Conservation (phyloP, 2,797 vertebrate genomes). For the Chelonia mydas region DNA sequence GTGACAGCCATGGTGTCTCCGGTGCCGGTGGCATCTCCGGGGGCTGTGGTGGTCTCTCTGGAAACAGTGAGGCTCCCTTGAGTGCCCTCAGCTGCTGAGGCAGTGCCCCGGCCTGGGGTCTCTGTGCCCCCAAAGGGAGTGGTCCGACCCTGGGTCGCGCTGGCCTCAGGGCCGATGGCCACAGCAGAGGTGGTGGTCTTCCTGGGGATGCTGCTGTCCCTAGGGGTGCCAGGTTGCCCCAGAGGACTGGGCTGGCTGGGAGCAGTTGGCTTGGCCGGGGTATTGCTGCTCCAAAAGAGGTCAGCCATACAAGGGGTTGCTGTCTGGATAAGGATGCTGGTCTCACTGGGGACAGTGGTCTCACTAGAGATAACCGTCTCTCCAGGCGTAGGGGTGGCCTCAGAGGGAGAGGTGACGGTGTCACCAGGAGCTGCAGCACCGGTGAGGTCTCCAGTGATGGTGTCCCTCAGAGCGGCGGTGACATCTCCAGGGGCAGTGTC, state of each 20-base stretch:
- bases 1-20: not conserved
- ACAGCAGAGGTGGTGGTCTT: not conserved
- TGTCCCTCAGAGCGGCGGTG: not conserved
- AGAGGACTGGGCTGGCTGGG: not conserved
- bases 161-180: not conserved
- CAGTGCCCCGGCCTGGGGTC: not conserved
- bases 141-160: not conserved
- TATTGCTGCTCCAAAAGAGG: not conserved
- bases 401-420: not conserved
- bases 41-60: not conserved
- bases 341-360: not conserved
- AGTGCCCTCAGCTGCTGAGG: not conserved
- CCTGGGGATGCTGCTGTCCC: not conserved
- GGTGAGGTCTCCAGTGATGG: not conserved
- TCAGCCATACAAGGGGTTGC: not conserved
- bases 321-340: not conserved
- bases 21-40: not conserved
- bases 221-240: not conserved
- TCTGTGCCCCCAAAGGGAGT: not conserved
- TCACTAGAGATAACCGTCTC: not conserved
- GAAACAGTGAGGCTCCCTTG: not conserved
- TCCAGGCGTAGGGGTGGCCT: not conserved
- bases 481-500: not conserved
- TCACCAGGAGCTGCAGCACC: not conserved
- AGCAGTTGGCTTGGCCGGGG: fast-evolving